Evolutionary conservation across 2,797 vertebrate species (phyloP).

Genomic region (Spheniscus humboldti): DNA sequence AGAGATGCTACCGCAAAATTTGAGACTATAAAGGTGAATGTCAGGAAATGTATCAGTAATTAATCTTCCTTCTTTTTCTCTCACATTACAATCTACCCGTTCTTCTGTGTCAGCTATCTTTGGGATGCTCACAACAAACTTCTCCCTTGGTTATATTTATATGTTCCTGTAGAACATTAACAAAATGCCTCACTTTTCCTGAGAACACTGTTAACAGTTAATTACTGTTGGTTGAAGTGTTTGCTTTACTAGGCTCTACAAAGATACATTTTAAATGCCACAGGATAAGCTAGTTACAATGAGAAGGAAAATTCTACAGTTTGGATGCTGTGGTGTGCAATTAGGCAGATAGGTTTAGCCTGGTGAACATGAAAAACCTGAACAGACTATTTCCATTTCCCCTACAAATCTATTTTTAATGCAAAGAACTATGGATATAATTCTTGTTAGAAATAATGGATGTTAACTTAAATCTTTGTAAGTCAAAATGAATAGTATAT

Average conservation of each 20-base stretch:
- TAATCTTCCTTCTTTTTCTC: neutral
- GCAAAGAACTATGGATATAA: neutral
- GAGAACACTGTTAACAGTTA: slow-evolving; percentile 6
- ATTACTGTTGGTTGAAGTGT: slow-evolving; percentile 21
- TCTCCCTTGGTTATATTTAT: slow-evolving; percentile 23
- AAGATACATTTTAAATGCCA: slow-evolving; percentile 28
- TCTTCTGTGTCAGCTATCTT: neutral
- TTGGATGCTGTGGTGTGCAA: neutral
- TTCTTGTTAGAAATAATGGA: neutral
- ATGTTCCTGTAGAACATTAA: slow-evolving; percentile 21
- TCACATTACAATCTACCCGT: neutral
- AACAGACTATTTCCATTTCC: neutral
- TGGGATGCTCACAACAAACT: neutral
- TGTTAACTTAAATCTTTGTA: neutral
- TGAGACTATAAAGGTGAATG: neutral
- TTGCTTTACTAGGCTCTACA: slow-evolving; percentile 23
- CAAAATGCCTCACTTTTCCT: neutral
- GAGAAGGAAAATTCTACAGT: neutral
- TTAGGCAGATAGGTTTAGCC: neutral
- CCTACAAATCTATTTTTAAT: neutral
- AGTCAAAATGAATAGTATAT: neutral
- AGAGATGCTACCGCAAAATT: neutral
- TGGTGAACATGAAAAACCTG: neutral
- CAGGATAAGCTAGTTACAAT: neutral
- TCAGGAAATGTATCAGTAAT: neutral